Evolutionary conservation across 2,113 vertebrate genomes (phyloP).

Genomic region (Bettongia penicillata): DNA sequence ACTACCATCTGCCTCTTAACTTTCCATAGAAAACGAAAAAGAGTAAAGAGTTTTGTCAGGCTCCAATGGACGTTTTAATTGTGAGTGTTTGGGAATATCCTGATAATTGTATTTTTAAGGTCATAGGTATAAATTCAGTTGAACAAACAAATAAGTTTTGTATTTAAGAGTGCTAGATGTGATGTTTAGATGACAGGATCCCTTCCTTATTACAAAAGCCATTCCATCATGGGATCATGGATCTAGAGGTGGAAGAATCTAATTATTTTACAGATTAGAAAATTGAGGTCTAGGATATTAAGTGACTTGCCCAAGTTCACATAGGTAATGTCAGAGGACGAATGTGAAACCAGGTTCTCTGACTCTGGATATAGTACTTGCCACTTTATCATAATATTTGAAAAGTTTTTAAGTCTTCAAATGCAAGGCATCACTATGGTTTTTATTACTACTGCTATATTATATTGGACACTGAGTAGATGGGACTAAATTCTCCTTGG

Average conservation of each 20-base stretch:
- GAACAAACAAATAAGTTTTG: not conserved
- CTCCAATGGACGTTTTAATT: not conserved
- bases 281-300: not conserved
- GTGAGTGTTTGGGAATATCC: not conserved
- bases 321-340: not conserved
- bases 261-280: not conserved
- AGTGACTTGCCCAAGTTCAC: not conserved
- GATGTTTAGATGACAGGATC: not conserved
- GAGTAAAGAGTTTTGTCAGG: not conserved
- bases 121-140: slow-evolving; percentile 6
- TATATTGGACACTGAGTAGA: slow-evolving; percentile 24
- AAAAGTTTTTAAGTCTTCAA: slow-evolving; percentile 29
- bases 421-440: not conserved
- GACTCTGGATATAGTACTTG: not conserved
- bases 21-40: not conserved
- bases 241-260: not conserved
- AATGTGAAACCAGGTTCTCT: not conserved
- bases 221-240: not conserved
- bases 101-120: slow-evolving; percentile 19
- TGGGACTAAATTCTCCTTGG: not conserved
- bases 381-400: not conserved
- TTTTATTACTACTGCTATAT: not conserved
- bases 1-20: too few relatives aligned
- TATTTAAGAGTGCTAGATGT: not conserved
- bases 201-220: not conserved